Conservation (phyloP, 2,113 vertebrate genomes). For the Percopsis transmontana region DNA sequence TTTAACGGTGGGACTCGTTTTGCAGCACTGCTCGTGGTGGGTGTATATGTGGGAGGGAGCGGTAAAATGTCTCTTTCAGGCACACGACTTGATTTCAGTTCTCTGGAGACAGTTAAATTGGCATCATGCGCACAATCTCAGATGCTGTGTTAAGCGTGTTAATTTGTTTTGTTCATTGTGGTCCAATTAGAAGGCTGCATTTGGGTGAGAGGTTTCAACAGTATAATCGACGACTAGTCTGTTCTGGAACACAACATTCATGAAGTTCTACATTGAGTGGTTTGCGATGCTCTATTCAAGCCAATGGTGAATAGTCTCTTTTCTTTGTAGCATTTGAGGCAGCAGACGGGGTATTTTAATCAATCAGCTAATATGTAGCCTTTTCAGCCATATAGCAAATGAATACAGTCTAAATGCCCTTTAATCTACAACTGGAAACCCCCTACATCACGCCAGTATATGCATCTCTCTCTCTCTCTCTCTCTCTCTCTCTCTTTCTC, state of each 20-base stretch:
- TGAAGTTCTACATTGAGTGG: too few relatives aligned
- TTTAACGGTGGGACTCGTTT: conserved; percentile 61
- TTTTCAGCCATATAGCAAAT: not conserved
- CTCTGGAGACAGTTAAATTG: conserved; percentile 13
- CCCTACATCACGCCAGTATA: conserved; percentile 34
- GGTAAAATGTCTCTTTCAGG: conserved; percentile 27
- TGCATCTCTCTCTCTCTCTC: conserved; percentile 52
- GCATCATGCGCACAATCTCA: not conserved
- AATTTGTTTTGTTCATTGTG: conserved; percentile 40
- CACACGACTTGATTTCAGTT: conserved; percentile 16
- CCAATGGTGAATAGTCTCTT: not conserved
- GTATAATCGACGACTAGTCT: not conserved
- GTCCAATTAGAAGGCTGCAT: conserved; percentile 28
- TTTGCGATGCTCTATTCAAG: not conserved
- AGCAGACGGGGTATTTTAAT: not conserved
- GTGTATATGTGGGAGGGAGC: not conserved
- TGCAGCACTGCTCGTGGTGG: conserved; percentile 34
- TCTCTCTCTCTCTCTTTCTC: conserved; percentile 72
- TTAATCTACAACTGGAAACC: conserved; percentile 46
- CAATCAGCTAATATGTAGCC: not conserved
- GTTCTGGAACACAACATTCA: not conserved
- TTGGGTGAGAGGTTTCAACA: not conserved
- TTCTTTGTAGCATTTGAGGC: too few relatives aligned
- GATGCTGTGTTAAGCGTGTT: conserved; percentile 15
- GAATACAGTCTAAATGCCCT: not conserved